Base-by-base conservation (phyloP, 2,888 invertebrate genomes). In the Rotaria macrura region DNA sequence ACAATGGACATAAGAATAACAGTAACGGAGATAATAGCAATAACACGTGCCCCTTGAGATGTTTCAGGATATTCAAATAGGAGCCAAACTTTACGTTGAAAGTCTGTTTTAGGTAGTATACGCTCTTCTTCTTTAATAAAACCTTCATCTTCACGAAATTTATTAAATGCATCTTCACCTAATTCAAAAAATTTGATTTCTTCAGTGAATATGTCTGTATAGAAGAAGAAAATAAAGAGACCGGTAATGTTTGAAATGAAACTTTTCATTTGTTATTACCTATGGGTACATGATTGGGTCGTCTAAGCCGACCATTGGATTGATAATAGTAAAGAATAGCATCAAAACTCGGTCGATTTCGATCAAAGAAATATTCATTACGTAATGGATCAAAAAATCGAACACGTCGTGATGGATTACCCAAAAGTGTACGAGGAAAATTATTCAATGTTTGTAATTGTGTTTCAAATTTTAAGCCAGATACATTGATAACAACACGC, bases 311-410 rank as follows among this genome's bases (percentile, higher is more conserved):
- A 89, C 97, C 97, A 89, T 97, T 91, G 90, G 90, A 96, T 92
- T 98, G 97, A 93, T 98, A 98, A 93, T 97, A 98, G 92, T 97
- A 97, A 90, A 98, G 94, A 93, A 98, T 98, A 92, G 97, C 97
- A 93, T 98, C 98, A 93, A 98, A 98, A 91, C 96, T 96, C 91
- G 96, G 97, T 92, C 98, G 94, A 93, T 97, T 97, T 91, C 98
- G 94, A 93, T 98, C 97, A 93, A 98, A 98, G 93, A 98, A 98
- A 93, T 97, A 98, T 93, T 98, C 98, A 94, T 98, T 97, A 92
- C 97, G 91, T 90, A 97, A 93, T 88, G 97, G 96, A 93, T 98
- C 97, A 93, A 97, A 98, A 93, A 96, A 98, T 91, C 96, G 94
- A 92, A 97, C 96, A 91, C 97, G 93, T 87, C 90, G 90, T 83